Base-by-base conservation (phyloP, 2,113 vertebrate genomes). In the Ageneiosus marmoratus region DNA sequence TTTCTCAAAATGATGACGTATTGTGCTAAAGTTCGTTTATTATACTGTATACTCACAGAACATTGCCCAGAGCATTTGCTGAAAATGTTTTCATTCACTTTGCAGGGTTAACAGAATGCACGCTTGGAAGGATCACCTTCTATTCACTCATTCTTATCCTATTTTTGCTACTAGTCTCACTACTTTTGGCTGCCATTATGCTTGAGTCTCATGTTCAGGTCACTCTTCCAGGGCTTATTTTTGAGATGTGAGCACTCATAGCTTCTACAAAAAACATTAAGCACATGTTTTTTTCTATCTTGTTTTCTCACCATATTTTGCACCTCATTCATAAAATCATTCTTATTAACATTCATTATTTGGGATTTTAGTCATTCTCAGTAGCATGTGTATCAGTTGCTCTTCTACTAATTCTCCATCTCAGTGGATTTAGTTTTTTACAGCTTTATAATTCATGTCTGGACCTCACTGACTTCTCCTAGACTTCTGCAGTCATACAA, bases 381-480 rank as follows among this genome's bases (percentile, higher is more conserved):
- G 44, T 32, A 20, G 58, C 2, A 8, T 79, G 27, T 22, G 10
- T 34, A 15, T 67, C 77, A 27, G 51, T 15, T 56, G 51, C 51
- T 7, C 22, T 9, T 58, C 34, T 60, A 13, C 76, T 44, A 44
- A 77, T 60, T 60, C 34, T 15, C 32, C 1, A 0, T 77, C 53
- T 77, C 75, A 0, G 50, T 32, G 73, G 29, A 53, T 51, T 75
- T 10, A 22, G 48, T 55, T 51, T 50, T n/a, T 74, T 27, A 7
- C 6, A 51, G 72, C 27, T 77, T 77, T 56, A 77, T 77, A 77
- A 55, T 56, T 77, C 51, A 46, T 65, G 18, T 65, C 20, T 50
- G 55, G 73, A 46, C 55, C 58, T 18, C 77, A 22, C 2, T 65
- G 58, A 50, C 60, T 79, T 62, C 60, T 58, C 13, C 53, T 32